Evolutionary conservation across 2,113 vertebrate genomes (phyloP).

Genomic region (Motacilla tschutschensis): DNA sequence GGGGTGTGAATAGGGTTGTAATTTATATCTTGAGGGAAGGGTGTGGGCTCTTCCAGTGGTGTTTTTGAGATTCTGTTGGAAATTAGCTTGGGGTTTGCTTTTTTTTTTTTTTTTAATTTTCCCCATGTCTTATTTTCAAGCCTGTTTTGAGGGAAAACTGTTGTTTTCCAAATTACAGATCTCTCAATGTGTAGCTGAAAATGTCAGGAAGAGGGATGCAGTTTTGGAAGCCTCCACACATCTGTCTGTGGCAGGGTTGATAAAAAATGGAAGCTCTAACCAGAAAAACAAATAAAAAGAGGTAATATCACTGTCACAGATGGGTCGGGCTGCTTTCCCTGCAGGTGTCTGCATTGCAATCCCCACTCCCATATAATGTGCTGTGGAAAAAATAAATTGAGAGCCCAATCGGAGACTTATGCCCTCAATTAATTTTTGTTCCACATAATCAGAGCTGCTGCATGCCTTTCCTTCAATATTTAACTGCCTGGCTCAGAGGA

Average conservation of each 20-base stretch:
- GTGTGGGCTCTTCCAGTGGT: conserved; percentile 11
- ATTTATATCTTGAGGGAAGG: conserved; percentile 26
- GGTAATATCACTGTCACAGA: neutral
- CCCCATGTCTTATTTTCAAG: neutral
- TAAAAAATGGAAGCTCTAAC: conserved; percentile 2
- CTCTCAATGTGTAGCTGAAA: neutral
- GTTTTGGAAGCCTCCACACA: neutral
- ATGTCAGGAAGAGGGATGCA: neutral
- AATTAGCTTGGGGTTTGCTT: neutral
- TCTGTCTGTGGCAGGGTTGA: conserved; percentile 13
- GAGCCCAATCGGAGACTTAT: neutral
- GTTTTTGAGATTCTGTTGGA: conserved; percentile 13
- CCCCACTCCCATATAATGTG: neutral
- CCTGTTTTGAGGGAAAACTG: neutral
- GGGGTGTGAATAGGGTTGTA: fast-evolving
- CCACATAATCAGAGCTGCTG: conserved; percentile 23
- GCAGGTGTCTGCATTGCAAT: conserved; percentile 19
- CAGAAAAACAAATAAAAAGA: conserved; percentile 17
- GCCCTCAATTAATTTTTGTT: conserved; percentile 61
- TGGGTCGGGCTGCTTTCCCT: neutral
- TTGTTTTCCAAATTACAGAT: neutral
- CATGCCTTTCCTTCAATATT: conserved; percentile 35
- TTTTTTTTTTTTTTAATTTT: neutral
- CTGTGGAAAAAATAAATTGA: conserved; percentile 48
- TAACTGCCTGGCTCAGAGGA: neutral